Base-by-base conservation (phyloP, 2,113 vertebrate species). In the Zosterops hypoxanthus region DNA sequence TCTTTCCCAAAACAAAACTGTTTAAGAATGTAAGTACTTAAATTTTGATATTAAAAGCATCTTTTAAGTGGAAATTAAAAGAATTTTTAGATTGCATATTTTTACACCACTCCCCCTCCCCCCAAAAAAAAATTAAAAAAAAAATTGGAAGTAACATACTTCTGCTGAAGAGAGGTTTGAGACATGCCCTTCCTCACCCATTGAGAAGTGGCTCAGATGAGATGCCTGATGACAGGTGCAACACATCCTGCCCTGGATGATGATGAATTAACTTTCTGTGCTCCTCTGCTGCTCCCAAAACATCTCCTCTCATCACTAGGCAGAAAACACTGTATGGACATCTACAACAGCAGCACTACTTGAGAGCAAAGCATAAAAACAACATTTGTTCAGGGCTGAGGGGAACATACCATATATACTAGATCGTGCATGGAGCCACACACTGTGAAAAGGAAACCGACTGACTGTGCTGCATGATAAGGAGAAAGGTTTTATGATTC, bases 401-500 rank as follows among this genome's bases (percentile, higher is more conserved):
- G 23, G 21, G 50, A 8, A n/a, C 20, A 14, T 11, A 18, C 4
- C 19, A 26, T 21, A 34, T 60, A 31, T 9, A 53, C 15, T 11
- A 59, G 29, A 31, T 39, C 57, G 41, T 4, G 8, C 7, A 3
- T 36, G 22, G 8, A 31, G 53, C 34, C 23, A 41, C 0, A 1
- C 12, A 39, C 33, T 25, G 6, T 18, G 34, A 52, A 71, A 71
- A 71, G 20, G 33, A 76, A 80, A 56, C 25, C 50, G 8, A 42
- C 13, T 11, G 18, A 39, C 34, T 75, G 23, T 3, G 4, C 18
- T 31, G 69, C 12, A 5, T 33, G 25, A 46, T 18, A 46, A 39
- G 17, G 17, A 77, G 22, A 82, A 60, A 63, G 56, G 42, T 76
- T 59, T 52, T 60, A n/a, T 19, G 5, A 70, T 70, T 70, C 68